phyloP scores from a whole-genome alignment of 2,113 vertebrate species.

The Cromileptes altivelis region DNA sequence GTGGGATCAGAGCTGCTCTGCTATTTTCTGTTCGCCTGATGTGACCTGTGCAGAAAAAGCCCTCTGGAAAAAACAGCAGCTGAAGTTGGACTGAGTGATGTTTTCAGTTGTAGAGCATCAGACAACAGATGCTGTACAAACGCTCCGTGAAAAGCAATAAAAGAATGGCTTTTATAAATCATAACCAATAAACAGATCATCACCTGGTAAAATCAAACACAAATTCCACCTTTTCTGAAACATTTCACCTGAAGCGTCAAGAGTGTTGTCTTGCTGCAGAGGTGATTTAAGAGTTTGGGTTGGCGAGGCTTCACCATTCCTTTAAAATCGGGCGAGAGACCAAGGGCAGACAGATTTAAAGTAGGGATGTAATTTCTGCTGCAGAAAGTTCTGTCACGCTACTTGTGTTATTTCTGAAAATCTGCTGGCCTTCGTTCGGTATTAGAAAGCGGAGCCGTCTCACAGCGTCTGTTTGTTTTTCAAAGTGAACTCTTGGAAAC shows the following conservation, averaged over 20 bases:
- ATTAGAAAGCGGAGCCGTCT: constrained; percentile 6
- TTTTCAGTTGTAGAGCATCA: constrained; percentile 27
- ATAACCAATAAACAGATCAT: constrained; percentile 51
- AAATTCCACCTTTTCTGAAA: constrained; percentile 43
- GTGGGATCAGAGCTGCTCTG: constrained; percentile 21
- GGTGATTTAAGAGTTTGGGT: constrained; percentile 60
- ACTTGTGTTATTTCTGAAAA: constrained; percentile 41
- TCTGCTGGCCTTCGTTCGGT: constrained; percentile 6
- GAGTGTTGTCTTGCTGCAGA: constrained; percentile 39
- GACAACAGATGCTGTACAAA: constrained; percentile 11
- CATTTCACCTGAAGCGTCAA: constrained; percentile 38
- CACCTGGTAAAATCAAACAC: constrained; percentile 19
- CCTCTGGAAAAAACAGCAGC: constrained; percentile 49
- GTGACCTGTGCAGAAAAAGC: constrained; percentile 50
- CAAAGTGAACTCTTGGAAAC: constrained; percentile 7
- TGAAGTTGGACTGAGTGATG: not conserved
- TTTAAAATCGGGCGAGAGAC: constrained; percentile 50
- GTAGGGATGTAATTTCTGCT: constrained; percentile 55
- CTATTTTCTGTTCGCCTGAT: constrained; percentile 37
- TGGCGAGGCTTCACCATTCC: constrained; percentile 51
- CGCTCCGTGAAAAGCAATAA: constrained; percentile 32
- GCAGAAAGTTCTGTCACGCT: constrained; percentile 39
- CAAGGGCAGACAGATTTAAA: constrained; percentile 58
- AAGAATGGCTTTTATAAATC: constrained; percentile 40
- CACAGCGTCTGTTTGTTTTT: constrained; percentile 27